Percentiles rank a stretch among this genome's conserved stretches.
Evolutionary conservation across 1,140 invertebrate genomes (phyloP).

Genomic region (Eulimnadia texana): DNA sequence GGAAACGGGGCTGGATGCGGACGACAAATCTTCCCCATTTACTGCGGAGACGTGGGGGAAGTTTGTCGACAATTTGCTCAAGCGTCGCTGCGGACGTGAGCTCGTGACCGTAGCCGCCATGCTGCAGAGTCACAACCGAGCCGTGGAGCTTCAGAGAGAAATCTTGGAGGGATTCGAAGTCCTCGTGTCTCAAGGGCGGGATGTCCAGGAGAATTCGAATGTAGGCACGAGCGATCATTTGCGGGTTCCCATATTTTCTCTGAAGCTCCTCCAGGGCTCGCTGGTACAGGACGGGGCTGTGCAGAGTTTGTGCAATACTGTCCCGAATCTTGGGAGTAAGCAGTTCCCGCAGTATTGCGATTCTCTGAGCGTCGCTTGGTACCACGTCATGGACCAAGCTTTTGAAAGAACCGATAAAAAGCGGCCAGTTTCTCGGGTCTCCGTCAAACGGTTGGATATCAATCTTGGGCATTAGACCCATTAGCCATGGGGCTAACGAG

Average conservation of each 20-base stretch:
- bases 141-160: slow-evolving; percentile 2
- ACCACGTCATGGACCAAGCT: slow-evolving; percentile 6
- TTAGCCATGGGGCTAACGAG: neutral
- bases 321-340: neutral
- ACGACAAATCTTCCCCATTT: neutral
- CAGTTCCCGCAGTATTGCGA: slow-evolving; percentile 7
- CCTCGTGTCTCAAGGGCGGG: neutral
- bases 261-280: slow-evolving; percentile 3
- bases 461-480: neutral
- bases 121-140: slow-evolving; percentile 2
- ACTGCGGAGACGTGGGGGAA: neutral
- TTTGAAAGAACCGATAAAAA: neutral
- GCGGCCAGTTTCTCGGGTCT: neutral
- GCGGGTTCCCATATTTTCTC: neutral
- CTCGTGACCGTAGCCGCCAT: neutral
- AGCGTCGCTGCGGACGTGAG: neutral
- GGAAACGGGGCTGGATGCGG: neutral
- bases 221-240: neutral
- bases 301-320: slow-evolving; percentile 4
- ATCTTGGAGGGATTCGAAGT: neutral
- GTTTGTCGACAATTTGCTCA: neutral
- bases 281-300: neutral
- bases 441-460: neutral
- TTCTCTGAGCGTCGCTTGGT: neutral
- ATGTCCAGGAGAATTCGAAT: neutral